A percentile compares a stretch with the other conserved stretches of the same genome.
Evolutionary conservation across 2,113 vertebrate species (phyloP).

Genomic region (Nothocercus nigrocapillus): DNA sequence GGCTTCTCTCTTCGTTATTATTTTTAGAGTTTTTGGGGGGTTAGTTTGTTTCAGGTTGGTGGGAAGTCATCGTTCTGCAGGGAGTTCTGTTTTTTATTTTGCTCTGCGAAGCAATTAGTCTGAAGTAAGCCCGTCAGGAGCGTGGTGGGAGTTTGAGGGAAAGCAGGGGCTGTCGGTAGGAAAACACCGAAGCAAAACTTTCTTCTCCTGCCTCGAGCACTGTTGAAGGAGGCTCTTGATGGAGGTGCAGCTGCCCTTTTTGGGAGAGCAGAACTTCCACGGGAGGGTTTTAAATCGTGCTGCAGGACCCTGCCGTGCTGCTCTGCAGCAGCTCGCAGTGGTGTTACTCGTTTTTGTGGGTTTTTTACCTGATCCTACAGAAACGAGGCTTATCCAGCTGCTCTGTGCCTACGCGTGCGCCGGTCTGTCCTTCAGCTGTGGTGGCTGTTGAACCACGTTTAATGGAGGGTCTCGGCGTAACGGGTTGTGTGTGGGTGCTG

Average conservation of each 20-base stretch:
- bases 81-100: not conserved
- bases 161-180: not conserved
- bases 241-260: not conserved
- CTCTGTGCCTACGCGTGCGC: rapidly evolving
- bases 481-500: not conserved
- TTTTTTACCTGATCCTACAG: not conserved
- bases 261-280: not conserved
- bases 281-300: not conserved
- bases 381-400: not conserved
- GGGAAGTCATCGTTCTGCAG: not conserved
- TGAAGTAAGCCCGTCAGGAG: not conserved
- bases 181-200: not conserved
- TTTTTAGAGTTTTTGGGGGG: not conserved
- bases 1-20: not conserved
- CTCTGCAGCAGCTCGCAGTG: not conserved
- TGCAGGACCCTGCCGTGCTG: rapidly evolving
- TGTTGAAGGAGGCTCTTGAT: not conserved
- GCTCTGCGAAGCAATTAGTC: not conserved
- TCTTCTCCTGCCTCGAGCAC: not conserved
- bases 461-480: not conserved
- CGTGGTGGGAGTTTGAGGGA: not conserved
- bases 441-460: rapidly evolving
- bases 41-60: not conserved
- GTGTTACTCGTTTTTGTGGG: not conserved
- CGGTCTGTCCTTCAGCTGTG: rapidly evolving